These are phyloP conservation scores for Oreochromis niloticus DNA, from an alignment of 2,113 vertebrate genomes.

Conservation along the genomic window DNA sequence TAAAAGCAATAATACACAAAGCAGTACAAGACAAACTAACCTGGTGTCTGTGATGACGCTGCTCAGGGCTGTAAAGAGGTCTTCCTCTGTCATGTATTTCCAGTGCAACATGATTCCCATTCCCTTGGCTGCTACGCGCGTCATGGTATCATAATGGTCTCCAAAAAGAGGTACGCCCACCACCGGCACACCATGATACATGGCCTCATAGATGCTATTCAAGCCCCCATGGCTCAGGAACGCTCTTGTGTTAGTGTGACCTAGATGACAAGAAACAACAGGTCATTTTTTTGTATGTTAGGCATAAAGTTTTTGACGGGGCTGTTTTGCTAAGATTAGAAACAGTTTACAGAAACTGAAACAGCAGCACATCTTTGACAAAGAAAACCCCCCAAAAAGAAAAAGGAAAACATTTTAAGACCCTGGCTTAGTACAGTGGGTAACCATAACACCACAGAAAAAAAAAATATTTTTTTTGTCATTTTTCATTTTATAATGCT, in stretches of 20 bases:
- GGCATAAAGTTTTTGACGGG: not conserved
- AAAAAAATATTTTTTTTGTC: not conserved
- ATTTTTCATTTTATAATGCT: not conserved
- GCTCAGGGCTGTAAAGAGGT: conserved; percentile 81
- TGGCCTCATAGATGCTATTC: conserved; percentile 98
- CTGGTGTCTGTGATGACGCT: conserved; percentile 86
- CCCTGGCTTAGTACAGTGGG: not conserved
- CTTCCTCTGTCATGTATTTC: conserved; percentile 85
- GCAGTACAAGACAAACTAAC: conserved; percentile 57
- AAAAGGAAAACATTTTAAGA: not conserved
- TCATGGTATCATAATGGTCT: conserved; percentile 99
- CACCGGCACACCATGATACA: conserved; percentile 96
- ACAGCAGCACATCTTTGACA: not conserved
- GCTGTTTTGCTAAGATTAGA: not conserved
- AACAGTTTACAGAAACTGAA: not conserved
- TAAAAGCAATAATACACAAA: not conserved
- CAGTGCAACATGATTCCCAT: conserved; percentile 96
- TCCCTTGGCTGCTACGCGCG: conserved; percentile 92
- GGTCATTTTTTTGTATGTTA: not conserved
- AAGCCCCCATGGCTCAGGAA: conserved; percentile 96
- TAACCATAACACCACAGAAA: not conserved
- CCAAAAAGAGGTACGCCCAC: conserved; percentile 96
- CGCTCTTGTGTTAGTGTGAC: conserved; percentile 86
- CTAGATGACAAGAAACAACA: conserved; percentile 54
- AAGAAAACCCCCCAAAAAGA: not conserved